These are phyloP conservation scores for Molossus molossus DNA, from an alignment of 2,797 vertebrate genomes.

Conservation along the genomic window DNA sequence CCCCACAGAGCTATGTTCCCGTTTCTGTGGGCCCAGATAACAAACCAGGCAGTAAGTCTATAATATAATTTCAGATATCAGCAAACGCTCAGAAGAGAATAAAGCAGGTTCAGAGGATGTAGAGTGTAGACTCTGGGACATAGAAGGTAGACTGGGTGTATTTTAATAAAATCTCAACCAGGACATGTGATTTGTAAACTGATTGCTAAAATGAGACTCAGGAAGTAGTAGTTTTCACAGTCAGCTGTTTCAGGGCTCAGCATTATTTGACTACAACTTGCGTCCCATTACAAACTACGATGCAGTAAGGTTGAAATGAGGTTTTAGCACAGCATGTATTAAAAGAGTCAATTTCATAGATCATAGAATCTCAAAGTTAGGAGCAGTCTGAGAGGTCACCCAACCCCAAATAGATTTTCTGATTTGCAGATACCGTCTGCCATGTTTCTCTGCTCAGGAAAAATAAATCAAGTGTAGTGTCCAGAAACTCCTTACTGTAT, in stretches of 20 bases:
- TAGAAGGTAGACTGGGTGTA: background rate
- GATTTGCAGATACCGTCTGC: slow-evolving; percentile 1
- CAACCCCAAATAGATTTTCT: slow-evolving; percentile 2
- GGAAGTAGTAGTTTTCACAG: slow-evolving; percentile 43
- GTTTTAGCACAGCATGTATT: slow-evolving; percentile 31
- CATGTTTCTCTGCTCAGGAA: background rate
- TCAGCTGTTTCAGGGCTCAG: background rate
- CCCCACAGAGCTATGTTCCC: background rate
- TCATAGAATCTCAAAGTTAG: slow-evolving; percentile 63
- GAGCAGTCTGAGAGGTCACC: slow-evolving; percentile 25
- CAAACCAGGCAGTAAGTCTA: background rate
- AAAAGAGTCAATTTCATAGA: slow-evolving; percentile 66
- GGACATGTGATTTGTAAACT: slow-evolving; percentile 44
- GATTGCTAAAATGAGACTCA: slow-evolving; percentile 42
- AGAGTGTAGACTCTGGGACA: background rate
- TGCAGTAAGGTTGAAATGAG: slow-evolving; percentile 18
- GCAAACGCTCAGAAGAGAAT: background rate
- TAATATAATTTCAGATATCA: background rate
- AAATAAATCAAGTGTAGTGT: background rate
- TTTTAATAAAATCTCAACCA: slow-evolving; percentile 16
- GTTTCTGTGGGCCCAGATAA: background rate
- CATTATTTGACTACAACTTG: background rate
- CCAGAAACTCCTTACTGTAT: background rate
- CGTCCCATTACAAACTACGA: background rate
- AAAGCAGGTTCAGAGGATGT: background rate